Base-by-base conservation (phyloP, 2,888 invertebrate genomes). In the Lobophora halterata region DNA sequence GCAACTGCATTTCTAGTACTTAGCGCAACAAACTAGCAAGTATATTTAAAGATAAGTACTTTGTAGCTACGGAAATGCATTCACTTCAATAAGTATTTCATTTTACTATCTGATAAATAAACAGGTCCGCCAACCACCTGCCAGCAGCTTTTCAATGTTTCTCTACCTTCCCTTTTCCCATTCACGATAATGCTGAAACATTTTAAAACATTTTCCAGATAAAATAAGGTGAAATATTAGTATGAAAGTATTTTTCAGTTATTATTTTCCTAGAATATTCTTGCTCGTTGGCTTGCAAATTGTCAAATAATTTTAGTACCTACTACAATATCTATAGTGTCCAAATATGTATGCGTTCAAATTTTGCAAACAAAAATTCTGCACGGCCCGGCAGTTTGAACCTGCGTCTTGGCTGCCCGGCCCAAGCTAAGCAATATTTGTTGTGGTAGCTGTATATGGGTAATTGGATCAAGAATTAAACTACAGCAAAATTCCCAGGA, bases 11-110 rank as follows among this genome's bases (percentile, higher is more conserved):
- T 23, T 18, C 12, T 30, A 26, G 30, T 25, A 21, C 12, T 20
- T 10, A 28, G 13, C 14, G 23, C 14, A 10, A 16, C 25, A 37
- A 31, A 26, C 16, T 24, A n/a, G n/a, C n/a, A n/a, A n/a, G n/a
- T n/a, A 23, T 10, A 32, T 19, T 37, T 31, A 25, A 33, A 43
- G 42, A 44, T 37, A 33, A 26, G 39, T 46, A 40, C 26, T 34
- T 49, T 37, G 52, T 40, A 58, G 51, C 46, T 49, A 49, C 37
- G 57, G 49, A 54, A 55, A 56, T 58, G 55, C 58, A 64, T 63
- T 62, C 59, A 55, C 55, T 67, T 63, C 43, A 71, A 71, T 72
- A n/a, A n/a, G n/a, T n/a, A 71, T 76, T 76, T 72, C 69, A 75
- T 71, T 69, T 61, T 61, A 66, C 50, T 63, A 62, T n/a, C 61